Conservation (phyloP, 2,113 vertebrate genomes). For the Rissa tridactyla region DNA sequence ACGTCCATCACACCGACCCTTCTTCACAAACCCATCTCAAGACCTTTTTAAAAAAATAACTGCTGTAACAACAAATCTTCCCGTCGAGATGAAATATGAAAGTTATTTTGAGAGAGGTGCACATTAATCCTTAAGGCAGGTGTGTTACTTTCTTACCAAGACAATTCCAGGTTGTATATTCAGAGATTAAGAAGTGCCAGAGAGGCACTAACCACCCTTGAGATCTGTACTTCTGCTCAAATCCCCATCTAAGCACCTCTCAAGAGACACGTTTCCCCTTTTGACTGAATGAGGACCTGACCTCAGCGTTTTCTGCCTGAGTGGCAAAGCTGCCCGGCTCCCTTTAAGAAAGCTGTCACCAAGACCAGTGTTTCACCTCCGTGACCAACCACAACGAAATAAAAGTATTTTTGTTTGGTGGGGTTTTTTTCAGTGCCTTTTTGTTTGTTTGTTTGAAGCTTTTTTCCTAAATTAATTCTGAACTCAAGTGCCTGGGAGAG, state of each 20-base stretch:
- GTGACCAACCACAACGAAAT: not conserved
- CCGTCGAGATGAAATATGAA: not conserved
- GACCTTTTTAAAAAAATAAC: not conserved
- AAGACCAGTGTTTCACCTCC: not conserved
- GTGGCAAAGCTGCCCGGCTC: not conserved
- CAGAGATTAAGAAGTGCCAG: not conserved
- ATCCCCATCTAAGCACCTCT: not conserved
- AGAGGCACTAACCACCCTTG: not conserved
- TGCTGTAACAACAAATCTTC: not conserved
- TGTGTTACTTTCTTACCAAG: not conserved
- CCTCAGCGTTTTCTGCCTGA: not conserved
- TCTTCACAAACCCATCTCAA: not conserved
- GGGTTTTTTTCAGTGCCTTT: fast-evolving
- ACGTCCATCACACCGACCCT: fast-evolving
- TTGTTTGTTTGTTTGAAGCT: not conserved
- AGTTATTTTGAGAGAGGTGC: not conserved
- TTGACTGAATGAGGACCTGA: not conserved
- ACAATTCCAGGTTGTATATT: not conserved
- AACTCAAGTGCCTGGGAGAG: not conserved
- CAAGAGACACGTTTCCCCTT: not conserved
- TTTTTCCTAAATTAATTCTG: not conserved
- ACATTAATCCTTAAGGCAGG: not conserved
- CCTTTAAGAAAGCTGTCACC: not conserved
- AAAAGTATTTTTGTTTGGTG: not conserved
- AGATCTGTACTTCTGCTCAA: not conserved